phyloP scores from a whole-genome alignment of 2,113 vertebrate genomes.

The Tonatia bakeri region DNA sequence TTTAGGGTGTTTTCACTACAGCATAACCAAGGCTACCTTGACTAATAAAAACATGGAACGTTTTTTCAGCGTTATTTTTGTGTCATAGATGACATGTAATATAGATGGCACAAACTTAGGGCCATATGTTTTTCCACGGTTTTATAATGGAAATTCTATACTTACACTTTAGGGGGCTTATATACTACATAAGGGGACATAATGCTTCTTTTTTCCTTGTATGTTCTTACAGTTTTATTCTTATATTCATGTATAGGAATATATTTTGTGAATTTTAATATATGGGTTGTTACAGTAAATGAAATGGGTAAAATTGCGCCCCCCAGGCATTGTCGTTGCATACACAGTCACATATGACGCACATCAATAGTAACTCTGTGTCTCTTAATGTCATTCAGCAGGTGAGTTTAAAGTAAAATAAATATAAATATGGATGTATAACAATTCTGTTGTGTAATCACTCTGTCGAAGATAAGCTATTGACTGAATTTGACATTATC shows the following conservation, averaged over 20 bases:
- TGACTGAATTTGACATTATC: background rate
- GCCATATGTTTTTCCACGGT: background rate
- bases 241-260: background rate
- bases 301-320: background rate
- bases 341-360: background rate
- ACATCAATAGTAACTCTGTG: background rate
- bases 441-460: background rate
- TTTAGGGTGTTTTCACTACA: background rate
- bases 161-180: background rate
- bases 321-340: background rate
- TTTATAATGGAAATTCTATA: background rate
- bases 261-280: background rate
- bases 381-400: background rate
- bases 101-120: background rate
- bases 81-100: background rate
- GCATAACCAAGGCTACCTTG: background rate
- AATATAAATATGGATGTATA: background rate
- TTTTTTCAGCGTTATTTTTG: background rate
- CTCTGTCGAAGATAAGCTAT: background rate
- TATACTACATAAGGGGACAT: background rate
- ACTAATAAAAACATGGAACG: background rate
- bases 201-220: background rate
- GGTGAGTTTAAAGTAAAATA: background rate
- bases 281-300: background rate
- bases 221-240: background rate